phyloP scores from a whole-genome alignment of 2,797 vertebrate genomes.

The Sardinella longiceps region DNA sequence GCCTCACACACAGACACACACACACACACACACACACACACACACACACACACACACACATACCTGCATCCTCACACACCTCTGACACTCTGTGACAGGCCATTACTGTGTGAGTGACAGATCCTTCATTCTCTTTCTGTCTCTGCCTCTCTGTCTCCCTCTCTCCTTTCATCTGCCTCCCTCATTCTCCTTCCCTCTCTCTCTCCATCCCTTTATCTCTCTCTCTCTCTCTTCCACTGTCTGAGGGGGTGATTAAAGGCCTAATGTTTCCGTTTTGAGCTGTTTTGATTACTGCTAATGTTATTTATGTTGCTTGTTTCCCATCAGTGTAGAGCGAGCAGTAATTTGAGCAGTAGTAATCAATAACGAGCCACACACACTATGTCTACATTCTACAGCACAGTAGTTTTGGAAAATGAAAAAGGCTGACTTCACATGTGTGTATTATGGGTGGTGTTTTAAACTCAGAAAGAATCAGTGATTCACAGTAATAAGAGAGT shows the following conservation, averaged over 20 bases:
- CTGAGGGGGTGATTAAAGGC: background rate
- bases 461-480: too few species aligned
- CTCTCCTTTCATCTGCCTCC: background rate
- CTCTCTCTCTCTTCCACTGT: background rate
- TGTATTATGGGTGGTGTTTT: too few species aligned
- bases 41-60: background rate
- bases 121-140: background rate
- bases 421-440: too few species aligned
- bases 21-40: background rate
- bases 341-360: too few species aligned
- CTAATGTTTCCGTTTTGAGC: background rate
- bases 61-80: background rate
- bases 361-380: too few species aligned
- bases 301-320: background rate
- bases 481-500: too few species aligned
- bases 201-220: background rate
- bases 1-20: too few species aligned
- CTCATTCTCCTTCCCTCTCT: background rate
- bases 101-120: constrained; percentile 9
- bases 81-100: background rate
- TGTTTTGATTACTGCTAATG: background rate
- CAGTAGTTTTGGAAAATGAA: too few species aligned
- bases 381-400: too few species aligned
- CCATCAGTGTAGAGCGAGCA: background rate
- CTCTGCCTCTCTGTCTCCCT: background rate